phyloP scores from a whole-genome alignment of 1,140 invertebrate genomes.

The Scaptodrosophila lebanonensis region DNA sequence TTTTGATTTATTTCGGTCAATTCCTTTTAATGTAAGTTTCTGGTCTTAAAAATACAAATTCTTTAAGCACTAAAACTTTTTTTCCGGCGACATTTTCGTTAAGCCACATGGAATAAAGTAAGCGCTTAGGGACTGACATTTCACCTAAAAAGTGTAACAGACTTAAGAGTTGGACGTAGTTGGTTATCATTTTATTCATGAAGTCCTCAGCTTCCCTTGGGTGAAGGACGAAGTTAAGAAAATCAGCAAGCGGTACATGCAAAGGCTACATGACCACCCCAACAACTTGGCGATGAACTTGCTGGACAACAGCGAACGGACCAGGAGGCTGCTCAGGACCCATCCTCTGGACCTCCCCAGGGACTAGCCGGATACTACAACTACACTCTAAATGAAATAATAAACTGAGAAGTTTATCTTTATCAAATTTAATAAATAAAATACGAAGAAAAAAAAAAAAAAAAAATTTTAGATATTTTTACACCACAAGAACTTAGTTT shows the following conservation, averaged over 20 bases:
- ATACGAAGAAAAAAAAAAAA: too few relatives aligned
- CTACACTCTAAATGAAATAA: too few relatives aligned
- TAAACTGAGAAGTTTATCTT: too few relatives aligned
- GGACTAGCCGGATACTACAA: too few relatives aligned
- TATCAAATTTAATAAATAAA: too few relatives aligned
- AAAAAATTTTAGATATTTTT: slow-evolving; percentile 13
- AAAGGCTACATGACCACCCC: too few relatives aligned
- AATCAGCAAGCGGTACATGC: too few relatives aligned
- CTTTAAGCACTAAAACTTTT: slow-evolving; percentile 4
- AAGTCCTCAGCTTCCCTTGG: not conserved
- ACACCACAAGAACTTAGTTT: slow-evolving; percentile 5
- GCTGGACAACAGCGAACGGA: too few relatives aligned
- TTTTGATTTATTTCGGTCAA: not conserved
- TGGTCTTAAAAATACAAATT: slow-evolving; percentile 15
- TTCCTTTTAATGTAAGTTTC: not conserved
- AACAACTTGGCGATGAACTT: too few relatives aligned
- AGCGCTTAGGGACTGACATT: slow-evolving; percentile 10
- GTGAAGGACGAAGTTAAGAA: too few relatives aligned
- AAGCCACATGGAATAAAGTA: slow-evolving; percentile 11
- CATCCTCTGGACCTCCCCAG: too few relatives aligned
- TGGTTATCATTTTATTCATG: not conserved
- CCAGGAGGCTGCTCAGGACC: too few relatives aligned
- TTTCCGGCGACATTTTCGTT: slow-evolving; percentile 9
- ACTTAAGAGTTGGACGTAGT: slow-evolving; percentile 18
- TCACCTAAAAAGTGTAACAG: slow-evolving; percentile 14